Conservation (phyloP, 2,888 invertebrate species). For the Orthonychiurus folsomi region DNA sequence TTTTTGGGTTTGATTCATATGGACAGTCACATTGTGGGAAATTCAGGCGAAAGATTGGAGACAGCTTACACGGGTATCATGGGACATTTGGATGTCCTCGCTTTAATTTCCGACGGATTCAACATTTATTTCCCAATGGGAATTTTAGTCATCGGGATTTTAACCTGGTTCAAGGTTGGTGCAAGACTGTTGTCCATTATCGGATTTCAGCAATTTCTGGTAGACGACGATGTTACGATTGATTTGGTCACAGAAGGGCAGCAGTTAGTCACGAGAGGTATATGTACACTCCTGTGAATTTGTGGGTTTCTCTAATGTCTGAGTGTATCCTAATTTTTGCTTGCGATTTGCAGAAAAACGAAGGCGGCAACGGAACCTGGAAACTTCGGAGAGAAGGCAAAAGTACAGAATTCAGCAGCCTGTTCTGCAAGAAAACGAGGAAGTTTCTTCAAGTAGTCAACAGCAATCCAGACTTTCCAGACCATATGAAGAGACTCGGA, state of each 20-base stretch:
- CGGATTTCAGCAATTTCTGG: constrained; percentile 92
- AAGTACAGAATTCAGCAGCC: constrained; percentile 17
- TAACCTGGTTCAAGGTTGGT: constrained; percentile 89
- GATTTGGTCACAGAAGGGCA: constrained; percentile 90
- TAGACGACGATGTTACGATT: constrained; percentile 80
- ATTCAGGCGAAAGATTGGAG: constrained; percentile 65
- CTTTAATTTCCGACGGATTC: constrained; percentile 93
- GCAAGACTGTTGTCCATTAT: constrained; percentile 78
- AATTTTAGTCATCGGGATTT: constrained; percentile 81
- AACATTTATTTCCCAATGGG: constrained; percentile 99
- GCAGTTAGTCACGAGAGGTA: constrained; percentile 81
- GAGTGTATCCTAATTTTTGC: background rate
- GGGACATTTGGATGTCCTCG: constrained; percentile 99
- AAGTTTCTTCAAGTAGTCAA: constrained; percentile 2
- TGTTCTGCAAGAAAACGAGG: constrained; percentile 13
- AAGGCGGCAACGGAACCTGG: constrained; percentile 37
- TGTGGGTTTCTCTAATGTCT: background rate
- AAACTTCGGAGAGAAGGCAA: constrained; percentile 11
- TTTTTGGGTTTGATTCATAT: constrained; percentile 95
- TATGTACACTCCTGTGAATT: constrained; percentile 21
- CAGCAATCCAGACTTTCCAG: background rate
- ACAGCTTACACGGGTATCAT: constrained; percentile 95
- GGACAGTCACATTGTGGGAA: constrained; percentile 87
- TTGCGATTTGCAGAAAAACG: constrained; percentile 37
- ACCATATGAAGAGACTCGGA: background rate